Evolutionary conservation across 2,888 invertebrate genomes (phyloP), one percentile per base, ranked within the genome.

Genomic region (Cynaeus angustus): DNA sequence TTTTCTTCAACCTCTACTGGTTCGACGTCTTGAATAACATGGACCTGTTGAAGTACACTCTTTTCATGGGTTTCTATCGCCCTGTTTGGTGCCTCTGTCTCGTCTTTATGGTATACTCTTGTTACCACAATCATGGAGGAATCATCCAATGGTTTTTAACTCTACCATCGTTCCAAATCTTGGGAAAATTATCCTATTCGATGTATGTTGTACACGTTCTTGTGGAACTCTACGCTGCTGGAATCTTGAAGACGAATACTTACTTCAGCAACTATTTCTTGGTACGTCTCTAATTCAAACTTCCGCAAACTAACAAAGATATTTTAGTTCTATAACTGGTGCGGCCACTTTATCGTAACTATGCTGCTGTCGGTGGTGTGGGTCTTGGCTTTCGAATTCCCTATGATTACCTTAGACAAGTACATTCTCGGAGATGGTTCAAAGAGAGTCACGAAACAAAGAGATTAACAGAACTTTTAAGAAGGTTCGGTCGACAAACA

Each of bases 371-470:
- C 86, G 12, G 80, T 83, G 33, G 79, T 85, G 52, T 82, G 82
- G 41, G 82, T 83, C 1, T 71, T 86, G 56, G 83, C 84, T 13
- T 86, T 86, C 62, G 86, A 86, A 71, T 76, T 84, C 0, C 86
- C 59, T n/a, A 59, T 59, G 45, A 30, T 59, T 0, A 59, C 59
- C 14, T 45, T 59, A n/a, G 59, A 59, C 12, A 59, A 46, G 14
- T 59, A 59, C 12, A 41, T 59, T 46, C 10, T 59, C 6, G 59
- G 58, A 8, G 43, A 30, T 26, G 43, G 14, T 7, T 2, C 37
- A 7, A n/a, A 37, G 21, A 21, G 4, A n/a, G n/a, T n/a, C n/a
- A n/a, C n/a, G n/a, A n/a, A n/a, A n/a, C n/a, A n/a, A n/a, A n/a
- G n/a, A n/a, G n/a, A n/a, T n/a, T n/a, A n/a, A n/a, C n/a, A n/a